Conservation (phyloP, 2,113 vertebrate genomes). For the Sorex araneus region DNA sequence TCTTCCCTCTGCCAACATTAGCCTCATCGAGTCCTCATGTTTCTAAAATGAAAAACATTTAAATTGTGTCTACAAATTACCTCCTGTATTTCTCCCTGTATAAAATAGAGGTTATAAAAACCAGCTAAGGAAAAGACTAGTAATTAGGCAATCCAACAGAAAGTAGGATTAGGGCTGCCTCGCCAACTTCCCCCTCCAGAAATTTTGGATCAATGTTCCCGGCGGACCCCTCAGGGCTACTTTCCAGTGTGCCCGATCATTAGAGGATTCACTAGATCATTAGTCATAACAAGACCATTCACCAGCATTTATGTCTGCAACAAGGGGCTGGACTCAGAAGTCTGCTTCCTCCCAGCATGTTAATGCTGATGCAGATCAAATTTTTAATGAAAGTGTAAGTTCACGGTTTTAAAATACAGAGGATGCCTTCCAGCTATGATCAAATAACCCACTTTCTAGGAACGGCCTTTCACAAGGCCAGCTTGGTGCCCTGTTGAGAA, state of each 20-base stretch:
- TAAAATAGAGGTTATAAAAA: constrained; percentile 8
- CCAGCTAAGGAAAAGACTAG: background rate
- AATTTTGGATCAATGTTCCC: background rate
- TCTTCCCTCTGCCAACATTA: background rate
- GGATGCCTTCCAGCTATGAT: constrained; percentile 77
- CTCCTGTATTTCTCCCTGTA: background rate
- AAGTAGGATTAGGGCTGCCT: background rate
- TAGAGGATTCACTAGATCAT: background rate
- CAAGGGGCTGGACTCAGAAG: constrained; percentile 41
- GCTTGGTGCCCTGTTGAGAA: background rate
- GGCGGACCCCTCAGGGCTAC: background rate
- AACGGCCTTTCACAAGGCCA: constrained; percentile 1
- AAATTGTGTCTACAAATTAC: background rate
- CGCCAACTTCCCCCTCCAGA: background rate
- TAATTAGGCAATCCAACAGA: background rate
- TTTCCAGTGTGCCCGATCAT: background rate
- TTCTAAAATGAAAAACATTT: constrained; percentile 36
- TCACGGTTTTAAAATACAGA: constrained; percentile 76
- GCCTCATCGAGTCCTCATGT: background rate
- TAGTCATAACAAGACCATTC: background rate
- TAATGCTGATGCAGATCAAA: constrained; percentile 58
- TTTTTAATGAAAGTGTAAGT: constrained; percentile 78
- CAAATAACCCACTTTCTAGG: constrained; percentile 79
- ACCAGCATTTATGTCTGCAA: background rate
- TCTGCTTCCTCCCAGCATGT: background rate